Conservation (phyloP, 2,113 vertebrate genomes). For the Uria aalge region DNA sequence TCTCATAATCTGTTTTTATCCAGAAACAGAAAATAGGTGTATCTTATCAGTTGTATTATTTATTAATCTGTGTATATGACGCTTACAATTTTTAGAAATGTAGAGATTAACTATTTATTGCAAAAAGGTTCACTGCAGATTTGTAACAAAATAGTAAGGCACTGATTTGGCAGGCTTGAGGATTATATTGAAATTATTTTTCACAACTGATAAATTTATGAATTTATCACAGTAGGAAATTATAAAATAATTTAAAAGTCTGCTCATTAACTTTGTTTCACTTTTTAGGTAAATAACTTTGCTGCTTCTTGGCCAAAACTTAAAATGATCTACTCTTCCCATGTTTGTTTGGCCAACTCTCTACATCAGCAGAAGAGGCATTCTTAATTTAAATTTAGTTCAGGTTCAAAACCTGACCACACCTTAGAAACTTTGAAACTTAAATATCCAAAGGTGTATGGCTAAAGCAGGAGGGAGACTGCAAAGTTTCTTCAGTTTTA, state of each 20-base stretch:
- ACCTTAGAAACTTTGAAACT: background rate
- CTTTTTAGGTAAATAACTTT: background rate
- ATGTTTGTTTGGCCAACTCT: background rate
- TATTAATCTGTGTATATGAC: background rate
- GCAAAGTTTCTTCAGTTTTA: background rate
- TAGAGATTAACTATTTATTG: background rate
- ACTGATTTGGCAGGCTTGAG: background rate
- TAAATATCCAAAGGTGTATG: background rate
- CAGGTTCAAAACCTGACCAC: background rate
- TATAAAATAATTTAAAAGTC: background rate
- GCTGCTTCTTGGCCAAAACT: background rate
- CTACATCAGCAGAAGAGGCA: background rate
- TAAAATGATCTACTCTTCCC: background rate
- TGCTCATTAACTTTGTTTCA: background rate
- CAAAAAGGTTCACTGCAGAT: background rate
- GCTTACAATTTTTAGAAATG: background rate
- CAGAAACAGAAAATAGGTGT: background rate
- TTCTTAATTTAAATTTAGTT: background rate
- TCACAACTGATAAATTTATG: background rate
- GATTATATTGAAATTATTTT: background rate
- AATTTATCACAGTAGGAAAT: background rate
- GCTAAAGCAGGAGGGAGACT: background rate
- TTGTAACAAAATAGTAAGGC: background rate
- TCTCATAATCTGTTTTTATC: background rate
- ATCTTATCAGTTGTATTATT: background rate